A percentile compares a stretch with the other conserved stretches of the same genome.
phyloP scores from a whole-genome alignment of 2,797 vertebrate species.

The Menidia menidia region DNA sequence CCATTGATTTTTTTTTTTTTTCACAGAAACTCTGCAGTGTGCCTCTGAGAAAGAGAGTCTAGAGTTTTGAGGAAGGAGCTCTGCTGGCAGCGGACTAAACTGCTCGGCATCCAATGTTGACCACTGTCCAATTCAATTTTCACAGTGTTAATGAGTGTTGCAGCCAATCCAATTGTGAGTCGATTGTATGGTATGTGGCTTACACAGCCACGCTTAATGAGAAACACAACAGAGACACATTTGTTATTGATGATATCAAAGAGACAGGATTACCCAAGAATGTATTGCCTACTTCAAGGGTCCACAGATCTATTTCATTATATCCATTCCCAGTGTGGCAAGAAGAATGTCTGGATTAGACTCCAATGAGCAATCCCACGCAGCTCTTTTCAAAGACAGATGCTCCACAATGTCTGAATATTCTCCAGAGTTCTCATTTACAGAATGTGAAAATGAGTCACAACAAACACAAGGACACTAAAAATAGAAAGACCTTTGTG shows the following conservation, averaged over 20 bases:
- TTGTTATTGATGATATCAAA: slow-evolving; percentile 15
- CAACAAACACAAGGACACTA: too few relatives aligned
- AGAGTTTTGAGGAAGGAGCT: slow-evolving; percentile 21
- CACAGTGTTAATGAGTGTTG: slow-evolving; percentile 17
- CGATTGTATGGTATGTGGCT: background rate
- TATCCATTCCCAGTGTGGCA: background rate
- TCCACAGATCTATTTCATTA: background rate
- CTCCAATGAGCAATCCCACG: background rate
- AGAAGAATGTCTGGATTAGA: background rate
- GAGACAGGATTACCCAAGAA: background rate
- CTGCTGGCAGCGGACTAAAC: slow-evolving; percentile 6
- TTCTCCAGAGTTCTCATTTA: background rate
- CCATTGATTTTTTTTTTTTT: slow-evolving; percentile 34
- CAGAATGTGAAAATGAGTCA: background rate
- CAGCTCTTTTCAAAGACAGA: background rate
- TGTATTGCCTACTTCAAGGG: background rate
- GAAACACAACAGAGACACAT: slow-evolving; percentile 13
- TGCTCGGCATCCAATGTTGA: background rate
- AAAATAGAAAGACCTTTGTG: too few relatives aligned
- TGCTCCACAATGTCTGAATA: background rate
- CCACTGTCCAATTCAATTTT: slow-evolving; percentile 23
- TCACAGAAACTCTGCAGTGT: slow-evolving; percentile 7
- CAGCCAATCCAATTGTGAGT: slow-evolving; percentile 17
- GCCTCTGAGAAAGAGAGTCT: background rate
- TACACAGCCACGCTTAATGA: slow-evolving; percentile 9